Percentiles rank a stretch among this genome's conserved stretches.
Evolutionary conservation across 1,140 invertebrate genomes (phyloP).

Genomic region (Hermetia illucens): DNA sequence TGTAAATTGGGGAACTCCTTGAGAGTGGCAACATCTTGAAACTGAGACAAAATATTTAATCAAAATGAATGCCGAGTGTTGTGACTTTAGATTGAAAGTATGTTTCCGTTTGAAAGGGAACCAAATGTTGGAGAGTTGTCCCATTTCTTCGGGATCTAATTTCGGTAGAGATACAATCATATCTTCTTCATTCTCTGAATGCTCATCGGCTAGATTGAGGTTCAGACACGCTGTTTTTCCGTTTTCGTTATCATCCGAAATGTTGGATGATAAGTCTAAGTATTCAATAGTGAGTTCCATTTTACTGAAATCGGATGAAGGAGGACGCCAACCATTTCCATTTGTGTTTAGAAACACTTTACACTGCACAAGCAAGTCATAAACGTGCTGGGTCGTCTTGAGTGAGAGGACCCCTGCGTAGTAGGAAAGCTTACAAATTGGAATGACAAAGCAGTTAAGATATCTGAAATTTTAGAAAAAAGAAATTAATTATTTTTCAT

Average conservation of each 20-base stretch:
- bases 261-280: slow-evolving; percentile 4
- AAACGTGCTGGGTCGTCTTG: slow-evolving; percentile 14
- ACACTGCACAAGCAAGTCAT: slow-evolving; percentile 15
- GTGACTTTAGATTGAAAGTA: slow-evolving; percentile 19
- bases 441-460: slow-evolving; percentile 18
- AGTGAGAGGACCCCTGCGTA: slow-evolving; percentile 22
- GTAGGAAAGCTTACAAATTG: slow-evolving; percentile 21
- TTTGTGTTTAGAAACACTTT: slow-evolving; percentile 20
- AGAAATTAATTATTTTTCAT: too few relatives aligned
- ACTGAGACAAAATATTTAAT: slow-evolving; percentile 19
- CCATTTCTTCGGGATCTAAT: slow-evolving; percentile 16
- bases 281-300: neutral
- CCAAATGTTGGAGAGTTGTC: slow-evolving; percentile 18
- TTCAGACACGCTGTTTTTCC: slow-evolving; percentile 1
- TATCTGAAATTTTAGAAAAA: slow-evolving; percentile 11
- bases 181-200: slow-evolving; percentile 1
- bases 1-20: slow-evolving; percentile 9
- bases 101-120: slow-evolving; percentile 20
- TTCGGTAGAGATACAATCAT: slow-evolving; percentile 22
- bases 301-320: slow-evolving; percentile 11
- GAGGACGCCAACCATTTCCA: slow-evolving; percentile 21
- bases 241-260: slow-evolving; percentile 2
- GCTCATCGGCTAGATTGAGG: neutral
- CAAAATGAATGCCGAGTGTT: slow-evolving; percentile 14
- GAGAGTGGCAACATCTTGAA: slow-evolving; percentile 17